phyloP scores from a whole-genome alignment of 2,113 vertebrate species.

The Oxygymnocypris stewartii region DNA sequence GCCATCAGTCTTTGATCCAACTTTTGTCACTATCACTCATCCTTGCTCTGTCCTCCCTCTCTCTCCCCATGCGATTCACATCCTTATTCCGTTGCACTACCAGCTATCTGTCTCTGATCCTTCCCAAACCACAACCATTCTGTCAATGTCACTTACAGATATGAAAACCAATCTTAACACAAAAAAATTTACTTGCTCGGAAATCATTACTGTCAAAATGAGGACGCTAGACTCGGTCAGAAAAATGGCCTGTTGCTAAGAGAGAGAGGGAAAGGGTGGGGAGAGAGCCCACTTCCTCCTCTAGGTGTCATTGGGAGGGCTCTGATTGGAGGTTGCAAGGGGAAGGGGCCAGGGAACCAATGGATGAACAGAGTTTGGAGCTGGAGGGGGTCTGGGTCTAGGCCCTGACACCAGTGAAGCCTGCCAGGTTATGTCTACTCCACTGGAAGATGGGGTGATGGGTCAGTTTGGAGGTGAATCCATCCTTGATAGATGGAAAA shows the following conservation, averaged over 20 bases:
- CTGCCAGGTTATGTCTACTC: slow-evolving; percentile 76
- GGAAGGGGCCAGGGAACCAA: slow-evolving; percentile 68
- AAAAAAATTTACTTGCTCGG: slow-evolving; percentile 54
- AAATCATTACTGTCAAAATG: slow-evolving; percentile 57
- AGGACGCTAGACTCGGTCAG: slow-evolving; percentile 37
- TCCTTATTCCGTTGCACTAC: slow-evolving; percentile 37
- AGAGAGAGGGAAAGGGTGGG: slow-evolving; percentile 53
- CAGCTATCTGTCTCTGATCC: slow-evolving; percentile 51
- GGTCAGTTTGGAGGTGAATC: slow-evolving; percentile 73
- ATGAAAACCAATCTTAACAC: slow-evolving; percentile 60
- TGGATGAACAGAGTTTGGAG: slow-evolving; percentile 67
- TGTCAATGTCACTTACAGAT: slow-evolving; percentile 60
- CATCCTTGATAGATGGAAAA: slow-evolving; percentile 72
- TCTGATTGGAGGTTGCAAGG: slow-evolving; percentile 72
- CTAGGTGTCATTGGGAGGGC: slow-evolving; percentile 72
- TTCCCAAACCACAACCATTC: slow-evolving; percentile 52
- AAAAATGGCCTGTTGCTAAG: slow-evolving; percentile 70
- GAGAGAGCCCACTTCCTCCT: slow-evolving; percentile 66
- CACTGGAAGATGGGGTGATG: slow-evolving; percentile 70
- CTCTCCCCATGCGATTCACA: neutral
- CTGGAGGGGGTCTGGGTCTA: slow-evolving; percentile 66
- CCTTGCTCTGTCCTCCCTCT: slow-evolving; percentile 18
- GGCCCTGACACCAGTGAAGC: slow-evolving; percentile 69
- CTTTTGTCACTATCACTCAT: slow-evolving; percentile 36
- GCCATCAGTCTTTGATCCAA: neutral